These are phyloP conservation scores for Drosophila kuntzei DNA, from an alignment of 2,888 invertebrate species.

Conservation along the genomic window DNA sequence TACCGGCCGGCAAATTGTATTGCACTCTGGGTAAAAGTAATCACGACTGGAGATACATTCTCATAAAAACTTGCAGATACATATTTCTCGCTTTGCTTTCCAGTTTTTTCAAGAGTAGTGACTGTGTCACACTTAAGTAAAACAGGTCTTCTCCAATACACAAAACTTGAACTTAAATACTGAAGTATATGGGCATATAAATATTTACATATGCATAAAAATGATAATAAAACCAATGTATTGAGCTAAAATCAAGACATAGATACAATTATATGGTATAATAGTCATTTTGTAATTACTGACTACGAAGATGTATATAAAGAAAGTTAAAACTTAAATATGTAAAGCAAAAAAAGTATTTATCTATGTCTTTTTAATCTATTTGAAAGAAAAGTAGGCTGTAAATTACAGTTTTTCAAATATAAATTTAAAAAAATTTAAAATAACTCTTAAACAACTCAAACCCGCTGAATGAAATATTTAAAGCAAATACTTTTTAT, in stretches of 20 bases:
- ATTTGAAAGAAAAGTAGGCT: not conserved
- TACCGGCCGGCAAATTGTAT: slow-evolving; percentile 71
- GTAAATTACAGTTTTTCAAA: not conserved
- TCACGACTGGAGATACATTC: slow-evolving; percentile 32
- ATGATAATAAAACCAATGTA: slow-evolving; percentile 1
- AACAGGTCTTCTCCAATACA: slow-evolving; percentile 59
- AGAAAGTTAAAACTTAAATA: not conserved
- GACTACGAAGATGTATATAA: not conserved
- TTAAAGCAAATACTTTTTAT: not conserved
- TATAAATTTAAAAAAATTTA: not conserved
- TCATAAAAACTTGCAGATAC: slow-evolving; percentile 24
- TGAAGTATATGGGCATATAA: slow-evolving; percentile 21
- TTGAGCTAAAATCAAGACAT: not conserved
- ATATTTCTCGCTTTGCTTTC: slow-evolving; percentile 25
- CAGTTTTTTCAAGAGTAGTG: slow-evolving; percentile 25
- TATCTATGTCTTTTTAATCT: not conserved
- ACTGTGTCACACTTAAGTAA: slow-evolving; percentile 50
- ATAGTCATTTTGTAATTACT: not conserved
- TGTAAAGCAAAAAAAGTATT: too few relatives aligned
- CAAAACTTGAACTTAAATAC: slow-evolving; percentile 8
- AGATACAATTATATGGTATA: not conserved
- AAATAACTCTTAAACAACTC: not conserved
- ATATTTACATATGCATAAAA: slow-evolving; percentile 16
- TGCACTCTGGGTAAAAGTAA: slow-evolving; percentile 41
- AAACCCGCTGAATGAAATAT: not conserved